A percentile compares a stretch with the other conserved stretches of the same genome.
Evolutionary conservation across 2,113 vertebrate species (phyloP).

Genomic region (Odocoileus virginianus): DNA sequence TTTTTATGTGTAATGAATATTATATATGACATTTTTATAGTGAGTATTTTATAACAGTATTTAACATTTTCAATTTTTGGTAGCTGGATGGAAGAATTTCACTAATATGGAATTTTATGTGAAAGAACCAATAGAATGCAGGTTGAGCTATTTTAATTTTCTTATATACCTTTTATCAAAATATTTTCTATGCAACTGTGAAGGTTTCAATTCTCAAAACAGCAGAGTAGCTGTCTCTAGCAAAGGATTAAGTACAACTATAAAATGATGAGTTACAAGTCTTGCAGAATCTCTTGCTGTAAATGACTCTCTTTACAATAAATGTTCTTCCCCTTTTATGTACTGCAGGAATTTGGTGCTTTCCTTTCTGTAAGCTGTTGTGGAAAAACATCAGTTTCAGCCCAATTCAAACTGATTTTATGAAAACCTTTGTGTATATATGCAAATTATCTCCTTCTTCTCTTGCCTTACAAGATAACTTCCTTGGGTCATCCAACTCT

Average conservation of each 20-base stretch:
- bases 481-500: background rate
- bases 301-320: constrained; percentile 42
- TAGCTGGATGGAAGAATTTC: constrained; percentile 70
- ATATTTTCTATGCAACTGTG: constrained; percentile 67
- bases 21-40: constrained; percentile 81
- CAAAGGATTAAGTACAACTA: constrained; percentile 48
- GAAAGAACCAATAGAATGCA: constrained; percentile 60
- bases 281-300: constrained; percentile 30
- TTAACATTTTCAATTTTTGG: constrained; percentile 80
- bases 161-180: constrained; percentile 70
- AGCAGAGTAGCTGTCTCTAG: constrained; percentile 27
- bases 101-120: constrained; percentile 67
- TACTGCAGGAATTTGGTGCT: constrained; percentile 13
- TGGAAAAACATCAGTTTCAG: background rate
- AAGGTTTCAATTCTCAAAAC: constrained; percentile 66
- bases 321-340: constrained; percentile 37
- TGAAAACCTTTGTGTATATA: background rate
- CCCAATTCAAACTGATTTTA: constrained; percentile 11
- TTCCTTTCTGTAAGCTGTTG: background rate
- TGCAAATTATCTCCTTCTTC: background rate
- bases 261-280: constrained; percentile 39
- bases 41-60: constrained; percentile 77
- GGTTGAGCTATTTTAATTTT: constrained; percentile 63
- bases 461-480: background rate
- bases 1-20: constrained; percentile 84